phyloP scores from a whole-genome alignment of 2,888 invertebrate species.

The Eupelmus urozonus region DNA sequence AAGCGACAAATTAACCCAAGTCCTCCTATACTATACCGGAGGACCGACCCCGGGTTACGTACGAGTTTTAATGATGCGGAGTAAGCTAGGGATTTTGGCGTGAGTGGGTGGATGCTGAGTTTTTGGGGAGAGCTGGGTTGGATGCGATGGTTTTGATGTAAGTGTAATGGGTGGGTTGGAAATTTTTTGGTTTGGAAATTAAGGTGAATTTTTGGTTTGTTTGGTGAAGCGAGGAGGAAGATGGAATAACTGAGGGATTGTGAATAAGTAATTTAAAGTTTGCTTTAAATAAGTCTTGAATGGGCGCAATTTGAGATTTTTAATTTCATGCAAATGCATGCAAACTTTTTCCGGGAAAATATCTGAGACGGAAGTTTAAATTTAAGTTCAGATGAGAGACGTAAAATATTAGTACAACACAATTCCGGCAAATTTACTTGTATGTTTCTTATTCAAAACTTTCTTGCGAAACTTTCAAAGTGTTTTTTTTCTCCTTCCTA shows the following conservation, averaged over 20 bases:
- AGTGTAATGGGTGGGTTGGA: too few species aligned
- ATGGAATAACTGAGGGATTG: too few species aligned
- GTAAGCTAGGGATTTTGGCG: background rate
- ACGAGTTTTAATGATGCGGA: slow-evolving; percentile 21
- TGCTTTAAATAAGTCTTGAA: too few species aligned
- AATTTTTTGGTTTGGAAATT: too few species aligned
- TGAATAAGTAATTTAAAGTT: too few species aligned
- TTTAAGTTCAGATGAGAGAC: background rate
- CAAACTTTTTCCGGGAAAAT: too few species aligned
- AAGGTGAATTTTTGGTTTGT: too few species aligned
- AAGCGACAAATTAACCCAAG: slow-evolving; percentile 71
- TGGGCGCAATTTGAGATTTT: too few species aligned
- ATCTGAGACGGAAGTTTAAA: too few species aligned
- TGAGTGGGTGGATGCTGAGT: background rate
- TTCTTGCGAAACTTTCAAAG: slow-evolving; percentile 4
- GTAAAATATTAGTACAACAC: slow-evolving; percentile 9
- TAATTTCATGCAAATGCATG: too few species aligned
- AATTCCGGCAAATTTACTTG: slow-evolving; percentile 35
- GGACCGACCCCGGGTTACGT: too few species aligned
- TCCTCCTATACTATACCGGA: background rate
- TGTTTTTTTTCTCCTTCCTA: background rate
- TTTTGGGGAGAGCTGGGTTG: background rate
- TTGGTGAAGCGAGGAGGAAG: too few species aligned
- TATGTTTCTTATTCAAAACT: slow-evolving; percentile 34
- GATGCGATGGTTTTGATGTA: background rate